phyloP scores from a whole-genome alignment of 2,888 invertebrate genomes.

The Drosophila vallismaia region DNA sequence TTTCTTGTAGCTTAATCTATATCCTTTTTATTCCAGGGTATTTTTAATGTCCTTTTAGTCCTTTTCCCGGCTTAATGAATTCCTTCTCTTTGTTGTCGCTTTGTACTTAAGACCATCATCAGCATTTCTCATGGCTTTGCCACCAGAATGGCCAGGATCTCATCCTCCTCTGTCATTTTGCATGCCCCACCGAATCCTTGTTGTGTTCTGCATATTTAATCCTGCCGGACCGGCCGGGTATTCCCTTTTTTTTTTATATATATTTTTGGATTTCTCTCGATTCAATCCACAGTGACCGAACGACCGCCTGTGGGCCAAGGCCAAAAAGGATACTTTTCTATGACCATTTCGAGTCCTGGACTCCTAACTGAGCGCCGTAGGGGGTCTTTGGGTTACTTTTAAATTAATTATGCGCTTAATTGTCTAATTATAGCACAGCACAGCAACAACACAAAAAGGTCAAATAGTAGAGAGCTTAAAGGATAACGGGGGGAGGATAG shows the following conservation, averaged over 20 bases:
- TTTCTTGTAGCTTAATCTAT: background rate
- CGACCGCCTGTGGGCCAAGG: conserved; percentile 27
- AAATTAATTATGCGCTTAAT: conserved; percentile 75
- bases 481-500: conserved; percentile 4
- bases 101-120: conserved; percentile 66
- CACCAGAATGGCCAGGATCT: background rate
- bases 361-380: conserved; percentile 12
- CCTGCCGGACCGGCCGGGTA: conserved; percentile 38
- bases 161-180: conserved; percentile 47
- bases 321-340: conserved; percentile 26
- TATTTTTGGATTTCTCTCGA: background rate
- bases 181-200: conserved; percentile 56
- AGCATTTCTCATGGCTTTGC: conserved; percentile 55
- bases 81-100: conserved; percentile 29
- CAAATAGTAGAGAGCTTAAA: background rate
- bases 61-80: conserved; percentile 8
- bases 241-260: background rate
- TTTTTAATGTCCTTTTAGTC: background rate
- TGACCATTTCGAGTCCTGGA: conserved; percentile 3
- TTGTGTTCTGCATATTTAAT: conserved; percentile 63
- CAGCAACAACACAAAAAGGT: conserved; percentile 17
- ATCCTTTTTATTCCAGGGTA: conserved; percentile 8
- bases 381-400: conserved; percentile 47
- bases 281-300: conserved; percentile 13
- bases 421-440: conserved; percentile 61